phyloP scores from a whole-genome alignment of 2,888 invertebrate species.

The Nomada hirtipes region DNA sequence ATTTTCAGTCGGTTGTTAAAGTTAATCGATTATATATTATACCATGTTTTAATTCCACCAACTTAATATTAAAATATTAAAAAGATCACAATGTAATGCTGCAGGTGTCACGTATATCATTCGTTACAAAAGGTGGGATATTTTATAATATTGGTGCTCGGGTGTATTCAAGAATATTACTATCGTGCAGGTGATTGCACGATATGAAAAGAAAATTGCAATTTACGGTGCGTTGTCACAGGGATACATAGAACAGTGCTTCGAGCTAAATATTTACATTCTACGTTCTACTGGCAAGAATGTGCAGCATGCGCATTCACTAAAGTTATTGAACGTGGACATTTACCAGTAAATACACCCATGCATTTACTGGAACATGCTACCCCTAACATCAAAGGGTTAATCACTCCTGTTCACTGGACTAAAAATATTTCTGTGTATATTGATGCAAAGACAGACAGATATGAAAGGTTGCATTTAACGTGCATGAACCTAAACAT shows the following conservation, averaged over 20 bases:
- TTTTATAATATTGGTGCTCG: background rate
- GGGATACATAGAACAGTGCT: background rate
- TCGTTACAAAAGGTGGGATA: too few relatives aligned
- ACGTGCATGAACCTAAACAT: background rate
- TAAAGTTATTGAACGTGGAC: constrained; percentile 9
- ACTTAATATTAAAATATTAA: too few relatives aligned
- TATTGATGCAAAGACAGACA: too few relatives aligned
- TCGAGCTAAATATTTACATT: constrained; percentile 37
- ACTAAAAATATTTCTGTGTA: background rate
- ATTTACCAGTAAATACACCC: constrained; percentile 12
- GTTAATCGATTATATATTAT: too few relatives aligned
- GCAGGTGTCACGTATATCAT: too few relatives aligned
- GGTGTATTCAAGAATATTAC: background rate
- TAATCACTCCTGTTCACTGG: constrained; percentile 1
- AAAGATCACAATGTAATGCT: too few relatives aligned
- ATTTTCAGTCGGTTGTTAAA: too few relatives aligned
- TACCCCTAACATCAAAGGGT: background rate
- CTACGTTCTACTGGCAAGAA: constrained; percentile 16
- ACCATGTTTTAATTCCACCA: too few relatives aligned
- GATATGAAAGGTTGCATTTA: background rate
- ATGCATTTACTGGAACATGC: background rate
- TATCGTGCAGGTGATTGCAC: background rate
- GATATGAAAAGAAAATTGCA: too few relatives aligned
- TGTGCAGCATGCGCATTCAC: background rate
- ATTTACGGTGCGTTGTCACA: background rate